phyloP scores from a whole-genome alignment of 1,140 invertebrate genomes.

The Polyergus mexicanus region DNA sequence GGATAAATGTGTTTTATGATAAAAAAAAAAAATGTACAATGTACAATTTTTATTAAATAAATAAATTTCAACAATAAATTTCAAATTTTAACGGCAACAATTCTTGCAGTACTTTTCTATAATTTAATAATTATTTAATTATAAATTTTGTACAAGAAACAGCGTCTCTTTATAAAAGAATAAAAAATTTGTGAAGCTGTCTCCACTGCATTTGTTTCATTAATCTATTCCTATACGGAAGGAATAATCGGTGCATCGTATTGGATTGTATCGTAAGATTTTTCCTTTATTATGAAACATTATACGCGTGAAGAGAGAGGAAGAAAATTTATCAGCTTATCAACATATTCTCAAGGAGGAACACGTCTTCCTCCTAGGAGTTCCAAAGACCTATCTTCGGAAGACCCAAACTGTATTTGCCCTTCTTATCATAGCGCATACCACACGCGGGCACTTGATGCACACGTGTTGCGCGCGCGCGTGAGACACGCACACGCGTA shows the following conservation, averaged over 20 bases:
- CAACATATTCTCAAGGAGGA: conserved; percentile 27
- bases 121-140: background rate
- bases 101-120: too few species aligned
- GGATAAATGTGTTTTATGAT: background rate
- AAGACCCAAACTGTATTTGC: conserved; percentile 76
- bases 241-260: background rate
- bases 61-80: too few species aligned
- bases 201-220: background rate
- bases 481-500: conserved; percentile 65
- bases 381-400: conserved; percentile 32
- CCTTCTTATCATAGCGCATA: conserved; percentile 64
- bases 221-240: background rate
- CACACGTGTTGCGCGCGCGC: conserved; percentile 76
- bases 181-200: background rate
- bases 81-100: too few species aligned
- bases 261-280: background rate
- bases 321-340: conserved; percentile 31
- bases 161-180: background rate
- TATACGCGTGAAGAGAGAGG: too few species aligned
- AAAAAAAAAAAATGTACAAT: background rate
- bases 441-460: conserved; percentile 73
- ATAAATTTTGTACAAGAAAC: background rate
- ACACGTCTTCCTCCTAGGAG: conserved; percentile 27
- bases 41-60: conserved; percentile 3
- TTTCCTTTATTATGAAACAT: background rate